phyloP scores from a whole-genome alignment of 92 coral and sea anemone species.

The Diadumene lineata region DNA sequence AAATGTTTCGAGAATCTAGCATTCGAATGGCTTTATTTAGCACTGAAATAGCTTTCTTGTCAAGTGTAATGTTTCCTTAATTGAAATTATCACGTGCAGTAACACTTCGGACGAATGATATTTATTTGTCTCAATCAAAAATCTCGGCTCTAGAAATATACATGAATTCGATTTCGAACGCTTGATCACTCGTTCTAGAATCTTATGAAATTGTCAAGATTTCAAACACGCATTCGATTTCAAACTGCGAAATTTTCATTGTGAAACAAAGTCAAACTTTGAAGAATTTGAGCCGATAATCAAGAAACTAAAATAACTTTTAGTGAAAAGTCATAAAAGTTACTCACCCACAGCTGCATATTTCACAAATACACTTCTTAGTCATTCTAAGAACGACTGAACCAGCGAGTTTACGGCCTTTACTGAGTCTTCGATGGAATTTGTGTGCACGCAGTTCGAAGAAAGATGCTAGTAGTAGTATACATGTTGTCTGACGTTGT shows the following conservation, averaged over 20 bases:
- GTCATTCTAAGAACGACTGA: constrained; percentile 44
- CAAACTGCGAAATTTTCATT: neutral
- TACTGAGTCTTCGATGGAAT: constrained; percentile 33
- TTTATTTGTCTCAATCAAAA: constrained; percentile 32
- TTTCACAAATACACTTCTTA: constrained; percentile 96
- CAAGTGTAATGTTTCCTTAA: constrained; percentile 13
- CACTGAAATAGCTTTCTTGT: constrained; percentile 13
- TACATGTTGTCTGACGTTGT: constrained; percentile 51
- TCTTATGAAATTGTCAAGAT: neutral
- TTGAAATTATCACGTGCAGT: constrained; percentile 35
- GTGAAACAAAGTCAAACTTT: neutral
- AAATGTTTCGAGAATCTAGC: neutral
- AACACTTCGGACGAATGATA: constrained; percentile 20
- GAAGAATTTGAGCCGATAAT: neutral
- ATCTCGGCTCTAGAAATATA: neutral
- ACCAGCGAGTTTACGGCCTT: neutral
- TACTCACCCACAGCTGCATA: constrained; percentile 98
- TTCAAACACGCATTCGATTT: neutral
- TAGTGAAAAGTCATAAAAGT: neutral
- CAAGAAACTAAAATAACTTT: neutral
- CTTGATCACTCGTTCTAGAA: constrained; percentile 7
- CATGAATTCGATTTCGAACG: neutral
- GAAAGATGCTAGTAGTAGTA: constrained; percentile 16
- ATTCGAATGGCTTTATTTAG: constrained; percentile 28
- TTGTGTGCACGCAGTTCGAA: constrained; percentile 9